A percentile compares a stretch with the other conserved stretches of the same genome.
These are phyloP conservation scores for Drosophila sechellia DNA, from an alignment of 1,140 invertebrate genomes.

Conservation along the genomic window DNA sequence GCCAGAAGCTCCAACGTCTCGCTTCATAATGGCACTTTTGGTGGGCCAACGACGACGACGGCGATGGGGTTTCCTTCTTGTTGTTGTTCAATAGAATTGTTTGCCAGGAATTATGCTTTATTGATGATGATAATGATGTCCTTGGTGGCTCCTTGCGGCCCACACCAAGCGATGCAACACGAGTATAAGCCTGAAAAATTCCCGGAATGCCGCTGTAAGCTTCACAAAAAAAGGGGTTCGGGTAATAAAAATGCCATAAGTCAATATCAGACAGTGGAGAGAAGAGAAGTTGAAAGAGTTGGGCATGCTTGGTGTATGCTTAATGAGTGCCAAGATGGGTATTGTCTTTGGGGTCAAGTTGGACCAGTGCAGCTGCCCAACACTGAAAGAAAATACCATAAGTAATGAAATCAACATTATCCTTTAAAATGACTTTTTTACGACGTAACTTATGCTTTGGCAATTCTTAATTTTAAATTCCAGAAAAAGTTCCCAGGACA, in stretches of 20 bases:
- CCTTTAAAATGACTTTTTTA: background rate
- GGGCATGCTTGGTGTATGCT: constrained; percentile 22
- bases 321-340: constrained; percentile 47
- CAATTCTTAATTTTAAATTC: no score
- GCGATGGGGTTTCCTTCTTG: constrained; percentile 34
- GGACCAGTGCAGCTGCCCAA: constrained; percentile 29
- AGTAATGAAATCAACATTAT: background rate
- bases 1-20: constrained; percentile 42
- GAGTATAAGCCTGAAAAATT: constrained; percentile 75
- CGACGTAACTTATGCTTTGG: no score
- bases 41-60: constrained; percentile 45
- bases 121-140: constrained; percentile 84
- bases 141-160: constrained; percentile 63
- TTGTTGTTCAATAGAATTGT: constrained; percentile 83
- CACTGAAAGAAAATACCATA: constrained; percentile 17
- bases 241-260: constrained; percentile 82
- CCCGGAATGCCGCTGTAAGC: constrained; percentile 57
- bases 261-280: constrained; percentile 61
- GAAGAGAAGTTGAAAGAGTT: background rate
- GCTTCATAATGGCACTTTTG: constrained; percentile 61
- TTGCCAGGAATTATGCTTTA: constrained; percentile 82
- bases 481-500: background rate
- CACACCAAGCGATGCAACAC: constrained; percentile 19
- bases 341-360: constrained; percentile 58
- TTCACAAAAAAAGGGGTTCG: constrained; percentile 9